phyloP scores from a whole-genome alignment of 2,888 invertebrate species.

The Tetragonula carbonaria region DNA sequence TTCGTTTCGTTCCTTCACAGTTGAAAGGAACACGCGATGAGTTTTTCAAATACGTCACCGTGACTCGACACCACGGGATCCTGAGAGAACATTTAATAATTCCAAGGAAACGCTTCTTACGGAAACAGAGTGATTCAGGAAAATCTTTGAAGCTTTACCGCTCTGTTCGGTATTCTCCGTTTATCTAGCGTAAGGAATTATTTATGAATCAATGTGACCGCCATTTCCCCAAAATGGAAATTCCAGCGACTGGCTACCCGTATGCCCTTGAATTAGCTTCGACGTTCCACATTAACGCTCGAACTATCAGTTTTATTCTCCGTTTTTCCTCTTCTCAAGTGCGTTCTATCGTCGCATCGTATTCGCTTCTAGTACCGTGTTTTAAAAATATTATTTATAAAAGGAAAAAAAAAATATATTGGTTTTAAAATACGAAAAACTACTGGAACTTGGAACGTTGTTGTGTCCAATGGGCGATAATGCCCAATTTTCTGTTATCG shows the following conservation, averaged over 20 bases:
- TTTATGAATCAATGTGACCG: constrained; percentile 60
- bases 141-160: constrained; percentile 57
- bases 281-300: neutral
- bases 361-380: too few relatives aligned
- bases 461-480: too few relatives aligned
- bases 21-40: neutral
- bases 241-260: constrained; percentile 4
- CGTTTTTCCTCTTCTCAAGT: too few relatives aligned
- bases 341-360: too few relatives aligned
- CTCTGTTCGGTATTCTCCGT: neutral
- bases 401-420: too few relatives aligned
- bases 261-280: constrained; percentile 28
- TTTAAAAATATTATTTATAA: too few relatives aligned
- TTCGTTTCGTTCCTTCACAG: too few relatives aligned
- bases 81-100: constrained; percentile 4
- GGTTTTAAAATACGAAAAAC: too few relatives aligned
- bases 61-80: neutral
- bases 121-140: constrained; percentile 50
- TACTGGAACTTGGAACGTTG: too few relatives aligned
- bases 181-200: constrained; percentile 42
- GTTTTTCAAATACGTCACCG: constrained; percentile 28
- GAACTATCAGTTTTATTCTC: neutral
- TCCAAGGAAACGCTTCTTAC: constrained; percentile 34
- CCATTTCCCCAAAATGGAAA: constrained; percentile 56
- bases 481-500: too few relatives aligned